A percentile compares a stretch with the other conserved stretches of the same genome.
Conservation (phyloP, 64 coral and sea anemone genomes). For the Stichodactyla helianthus region DNA sequence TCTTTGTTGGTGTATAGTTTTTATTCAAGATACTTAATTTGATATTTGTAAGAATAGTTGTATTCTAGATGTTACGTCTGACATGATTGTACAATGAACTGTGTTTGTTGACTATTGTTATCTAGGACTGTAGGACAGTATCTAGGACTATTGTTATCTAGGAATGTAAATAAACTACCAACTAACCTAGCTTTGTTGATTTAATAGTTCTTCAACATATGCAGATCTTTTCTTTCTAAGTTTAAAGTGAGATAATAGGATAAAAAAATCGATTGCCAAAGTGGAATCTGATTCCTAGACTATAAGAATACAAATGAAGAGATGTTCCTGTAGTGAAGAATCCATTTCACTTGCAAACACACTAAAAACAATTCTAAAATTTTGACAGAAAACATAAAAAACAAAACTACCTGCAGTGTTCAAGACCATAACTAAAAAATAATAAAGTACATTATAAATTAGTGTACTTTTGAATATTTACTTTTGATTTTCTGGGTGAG, state of each 20-base stretch:
- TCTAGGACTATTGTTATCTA: background rate
- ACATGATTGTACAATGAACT: background rate
- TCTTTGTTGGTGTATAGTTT: background rate
- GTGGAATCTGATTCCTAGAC: too few species aligned
- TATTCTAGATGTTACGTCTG: background rate
- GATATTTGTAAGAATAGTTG: background rate
- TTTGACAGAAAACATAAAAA: too few species aligned
- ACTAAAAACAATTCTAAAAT: background rate
- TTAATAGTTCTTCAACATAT: too few species aligned
- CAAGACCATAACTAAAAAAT: background rate
- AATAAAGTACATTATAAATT: background rate
- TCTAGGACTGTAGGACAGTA: constrained; percentile 5
- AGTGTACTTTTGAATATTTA: background rate
- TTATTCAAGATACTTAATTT: background rate
- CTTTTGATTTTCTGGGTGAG: background rate
- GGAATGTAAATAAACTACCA: background rate
- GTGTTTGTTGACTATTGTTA: background rate
- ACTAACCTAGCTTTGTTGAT: background rate
- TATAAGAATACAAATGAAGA: too few species aligned
- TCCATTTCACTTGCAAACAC: too few species aligned
- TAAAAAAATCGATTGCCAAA: too few species aligned
- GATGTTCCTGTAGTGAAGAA: too few species aligned
- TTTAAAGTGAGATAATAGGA: too few species aligned
- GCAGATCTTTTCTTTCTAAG: too few species aligned
- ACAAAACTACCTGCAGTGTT: too few species aligned